Evolutionary conservation across 2,888 invertebrate genomes (phyloP).

Genomic region (Apoderus coryli): DNA sequence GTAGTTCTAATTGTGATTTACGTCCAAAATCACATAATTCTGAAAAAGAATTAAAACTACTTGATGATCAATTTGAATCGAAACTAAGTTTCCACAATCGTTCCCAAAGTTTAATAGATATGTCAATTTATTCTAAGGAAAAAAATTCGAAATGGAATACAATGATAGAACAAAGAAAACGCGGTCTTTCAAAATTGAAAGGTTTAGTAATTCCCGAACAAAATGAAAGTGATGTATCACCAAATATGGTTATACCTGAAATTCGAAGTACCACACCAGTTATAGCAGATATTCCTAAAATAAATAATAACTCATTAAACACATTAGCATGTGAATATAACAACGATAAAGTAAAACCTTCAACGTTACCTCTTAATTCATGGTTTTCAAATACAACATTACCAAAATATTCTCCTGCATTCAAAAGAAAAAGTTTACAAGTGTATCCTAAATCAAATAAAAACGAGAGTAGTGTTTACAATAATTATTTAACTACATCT

Average conservation of each 20-base stretch:
- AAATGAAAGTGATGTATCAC: constrained; percentile 32
- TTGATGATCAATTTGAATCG: constrained; percentile 13
- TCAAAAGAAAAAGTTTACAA: constrained; percentile 59
- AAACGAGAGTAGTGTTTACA: constrained; percentile 16
- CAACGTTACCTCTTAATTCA: constrained; percentile 24
- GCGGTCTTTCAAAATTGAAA: constrained; percentile 69
- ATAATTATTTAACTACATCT: constrained; percentile 17
- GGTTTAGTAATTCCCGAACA: constrained; percentile 80
- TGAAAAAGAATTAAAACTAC: constrained; percentile 15
- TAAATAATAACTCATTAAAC: constrained; percentile 13
- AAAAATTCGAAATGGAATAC: constrained; percentile 45
- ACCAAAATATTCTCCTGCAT: constrained; percentile 71
- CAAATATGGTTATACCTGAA: constrained; percentile 66
- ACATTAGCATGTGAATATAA: neutral
- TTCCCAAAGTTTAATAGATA: constrained; percentile 38
- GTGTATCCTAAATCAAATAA: constrained; percentile 35
- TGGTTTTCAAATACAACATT: constrained; percentile 34
- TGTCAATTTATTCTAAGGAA: constrained; percentile 23
- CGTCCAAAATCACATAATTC: constrained; percentile 18
- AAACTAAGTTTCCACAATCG: constrained; percentile 28
- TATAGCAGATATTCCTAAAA: constrained; percentile 18
- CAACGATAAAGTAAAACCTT: constrained; percentile 17
- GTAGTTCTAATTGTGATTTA: constrained; percentile 23
- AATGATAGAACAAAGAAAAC: constrained; percentile 66
- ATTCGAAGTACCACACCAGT: constrained; percentile 47